Base-by-base conservation (phyloP, 2,797 vertebrate genomes). In the Phoeniculus purpureus region DNA sequence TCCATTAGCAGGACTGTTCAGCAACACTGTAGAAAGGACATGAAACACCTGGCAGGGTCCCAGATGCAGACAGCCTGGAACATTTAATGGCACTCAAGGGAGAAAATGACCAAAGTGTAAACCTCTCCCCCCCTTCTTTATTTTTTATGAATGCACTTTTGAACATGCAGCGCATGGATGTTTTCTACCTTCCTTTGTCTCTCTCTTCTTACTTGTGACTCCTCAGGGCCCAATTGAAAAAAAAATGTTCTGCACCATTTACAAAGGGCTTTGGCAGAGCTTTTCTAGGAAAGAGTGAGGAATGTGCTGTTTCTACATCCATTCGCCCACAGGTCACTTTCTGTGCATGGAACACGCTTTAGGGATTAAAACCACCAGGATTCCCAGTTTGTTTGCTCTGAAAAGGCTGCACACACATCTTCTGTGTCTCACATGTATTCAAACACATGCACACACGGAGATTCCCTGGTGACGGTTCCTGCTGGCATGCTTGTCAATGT, bases 241-340 rank as follows among this genome's bases (percentile, higher is more conserved):
- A 92, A 93, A 86, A 88, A 10, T 25, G 83, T 96, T 96, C 95
- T 93, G 89, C 95, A 84, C 84, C 90, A 89, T 96, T 96, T 94
- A 74, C 74, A 89, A 64, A 85, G 60, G n/a, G 20, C 93, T 96
- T 86, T 94, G 94, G 93, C 87, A 93, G 73, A 58, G 48, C 61
- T 94, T 95, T 83, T 88, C 87, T 68, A 82, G 56, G 86, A 94
- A 87, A 52, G 66, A 76, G 62, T 55, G 66, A 92, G 81, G 85
- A 96, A 94, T 93, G 78, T 0, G 0, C 70, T 94, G 59, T 93
- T 94, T 94, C 74, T 92, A 82, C 86, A 77, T 72, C 71, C 72
- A 12, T 78, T 94, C 1, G 0, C 73, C 65, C 81, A 71, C 87
- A 92, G 93, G 89, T 94, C 84, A 60, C 71, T 91, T 70, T 59